Evolutionary conservation across 2,888 invertebrate genomes (phyloP), one percentile per base, ranked within the genome.

Genomic region (Callyntrura guangdongensis): DNA sequence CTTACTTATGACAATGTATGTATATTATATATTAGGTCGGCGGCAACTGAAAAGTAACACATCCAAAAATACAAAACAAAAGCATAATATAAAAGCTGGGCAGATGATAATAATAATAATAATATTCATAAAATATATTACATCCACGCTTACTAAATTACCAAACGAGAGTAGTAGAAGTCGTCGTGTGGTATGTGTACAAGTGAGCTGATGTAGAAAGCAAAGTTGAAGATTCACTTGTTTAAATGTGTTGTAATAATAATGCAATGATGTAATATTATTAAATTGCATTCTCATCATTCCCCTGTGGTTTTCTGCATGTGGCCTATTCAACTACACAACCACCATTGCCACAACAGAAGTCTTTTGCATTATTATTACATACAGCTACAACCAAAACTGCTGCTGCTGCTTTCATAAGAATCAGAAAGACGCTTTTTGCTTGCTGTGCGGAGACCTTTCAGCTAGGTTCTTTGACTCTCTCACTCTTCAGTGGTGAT

Each of bases 221-320:
- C 86, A 79, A 79, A 86, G 79, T 86, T 77, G 79, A 64, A 74
- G 64, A 77, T 27, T 86, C 86, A 86, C 86, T 86, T 86, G 86
- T 86, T 86, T 72, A 87, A 87, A 67, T 72, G 72, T 87, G 88
- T 81, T 61, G 81, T 83, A 89, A 89, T 85, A 74, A 74, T 83
- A 89, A 84, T 64, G 89, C 89, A 89, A 47, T 84, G 84, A 89
- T 89, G 89, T 84, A 89, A 89, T 86, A 90, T 59, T 81, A 90
- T 86, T 86, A 90, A 90, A 85, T 90, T 90, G 86, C 90, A 90
- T 86, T 90, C 90, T 90, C 86, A 86, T 90, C 90, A 90, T 86
- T 90, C 86, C 90, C 90, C 90, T 86, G 85, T 85, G 85, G 90
- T 85, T 85, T 90, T 86, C 86, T 90, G 90, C 90, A 90, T 90